Base-by-base conservation (phyloP, 1,140 invertebrate genomes). In the Eueides isabella region DNA sequence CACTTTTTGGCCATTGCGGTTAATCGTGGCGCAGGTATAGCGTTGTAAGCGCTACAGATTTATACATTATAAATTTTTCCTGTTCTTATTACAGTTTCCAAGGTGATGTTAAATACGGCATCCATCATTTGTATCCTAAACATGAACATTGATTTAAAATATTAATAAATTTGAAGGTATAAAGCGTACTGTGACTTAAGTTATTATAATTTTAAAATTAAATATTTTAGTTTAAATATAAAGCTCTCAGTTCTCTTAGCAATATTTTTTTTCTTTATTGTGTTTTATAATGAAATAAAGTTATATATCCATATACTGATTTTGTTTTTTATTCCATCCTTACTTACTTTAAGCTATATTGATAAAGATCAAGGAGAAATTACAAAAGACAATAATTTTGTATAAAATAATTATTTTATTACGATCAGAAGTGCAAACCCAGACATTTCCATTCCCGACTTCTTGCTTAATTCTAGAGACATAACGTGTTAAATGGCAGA, bases 111-210 rank as follows among this genome's bases (percentile, higher is more conserved):
- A 81, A 76, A 74, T 80, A 78, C 44, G 76, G 55, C 16, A 76
- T 69, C 5, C 75, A 82, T 67, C 80, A 82, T 29, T 63, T 78
- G 29, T 62, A 74, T 11, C 78, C 72, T 12, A 67, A 71, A 38
- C 61, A 80, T 94, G 91, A 95, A n/a, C 63, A 61, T 44, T 55
- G 48, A 55, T 55, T 55, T 11, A n/a, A 9, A 2, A 55, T 23
- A 26, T n/a, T n/a, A 19, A 2, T 55, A 19, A 55, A 0, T 26
- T 12, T 14, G 44, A 55, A 26, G 9, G 19, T 6, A 55, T 26
- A 6, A 38, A 23, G 9, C 4, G n/a, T 55, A 23, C 19, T 19
- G 19, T 55, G 48, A 55, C 12, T 55, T 23, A 55, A 9, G n/a
- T 55, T 55, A 55, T 38, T 38, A 55, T 26, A 2, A 2, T 55